phyloP scores from a whole-genome alignment of 2,888 invertebrate species.

The Esperia sulphurella region DNA sequence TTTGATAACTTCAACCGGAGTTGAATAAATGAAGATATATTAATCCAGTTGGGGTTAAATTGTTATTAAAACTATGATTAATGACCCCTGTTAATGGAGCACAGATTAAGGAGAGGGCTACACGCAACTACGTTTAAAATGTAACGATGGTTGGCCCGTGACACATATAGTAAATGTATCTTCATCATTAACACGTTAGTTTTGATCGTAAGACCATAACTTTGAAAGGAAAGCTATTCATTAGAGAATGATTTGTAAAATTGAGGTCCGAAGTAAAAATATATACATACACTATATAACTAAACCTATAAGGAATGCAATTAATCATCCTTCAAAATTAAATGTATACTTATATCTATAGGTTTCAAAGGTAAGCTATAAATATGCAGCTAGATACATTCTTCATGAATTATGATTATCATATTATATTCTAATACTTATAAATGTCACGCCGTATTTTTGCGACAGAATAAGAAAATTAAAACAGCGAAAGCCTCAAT shows the following conservation, averaged over 20 bases:
- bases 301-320: no score
- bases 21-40: constrained; percentile 76
- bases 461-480: no score
- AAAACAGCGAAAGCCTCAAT: no score
- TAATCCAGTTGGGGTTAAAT: constrained; percentile 77
- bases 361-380: no score
- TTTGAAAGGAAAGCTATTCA: constrained; percentile 29
- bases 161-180: constrained; percentile 65
- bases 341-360: no score
- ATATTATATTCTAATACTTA: no score
- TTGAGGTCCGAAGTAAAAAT: constrained; percentile 12
- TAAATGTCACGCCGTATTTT: no score
- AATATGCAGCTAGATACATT: no score
- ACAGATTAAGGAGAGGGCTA: constrained; percentile 70
- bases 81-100: constrained; percentile 70
- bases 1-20: constrained; percentile 45
- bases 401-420: no score
- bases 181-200: constrained; percentile 64
- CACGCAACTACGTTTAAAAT: constrained; percentile 65
- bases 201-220: constrained; percentile 36
- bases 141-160: constrained; percentile 57
- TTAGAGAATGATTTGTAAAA: constrained; percentile 37
- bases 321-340: no score
- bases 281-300: no score
- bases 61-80: constrained; percentile 79